A percentile compares a stretch with the other conserved stretches of the same genome.
Conservation (phyloP, 2,797 vertebrate species). For the Acrossocheilus fasciatus region DNA sequence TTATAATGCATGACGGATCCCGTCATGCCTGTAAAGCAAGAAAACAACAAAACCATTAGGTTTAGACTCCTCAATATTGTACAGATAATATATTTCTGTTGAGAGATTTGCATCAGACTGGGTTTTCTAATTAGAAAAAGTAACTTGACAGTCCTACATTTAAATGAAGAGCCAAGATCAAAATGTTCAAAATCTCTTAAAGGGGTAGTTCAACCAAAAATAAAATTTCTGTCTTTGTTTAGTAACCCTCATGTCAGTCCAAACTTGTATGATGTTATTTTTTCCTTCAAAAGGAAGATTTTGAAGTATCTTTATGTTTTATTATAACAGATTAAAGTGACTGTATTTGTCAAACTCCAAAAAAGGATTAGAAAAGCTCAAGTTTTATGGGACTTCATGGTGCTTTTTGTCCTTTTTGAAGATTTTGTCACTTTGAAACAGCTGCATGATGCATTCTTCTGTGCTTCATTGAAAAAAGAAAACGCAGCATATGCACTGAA, state of each 20-base stretch:
- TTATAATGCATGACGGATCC: conserved; percentile 51
- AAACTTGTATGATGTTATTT: background rate
- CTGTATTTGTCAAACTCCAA: background rate
- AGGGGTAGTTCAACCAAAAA: background rate
- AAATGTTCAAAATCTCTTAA: background rate
- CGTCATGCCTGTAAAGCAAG: conserved; percentile 12
- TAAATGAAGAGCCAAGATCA: background rate
- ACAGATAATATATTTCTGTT: background rate
- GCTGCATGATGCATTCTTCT: background rate
- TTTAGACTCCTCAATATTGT: background rate
- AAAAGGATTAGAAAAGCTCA: background rate
- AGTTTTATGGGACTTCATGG: background rate
- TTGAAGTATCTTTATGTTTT: background rate
- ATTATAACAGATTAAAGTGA: background rate
- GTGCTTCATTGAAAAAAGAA: too few relatives aligned
- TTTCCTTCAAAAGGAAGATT: background rate
- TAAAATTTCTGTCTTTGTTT: background rate
- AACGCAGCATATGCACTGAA: background rate
- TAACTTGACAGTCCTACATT: background rate
- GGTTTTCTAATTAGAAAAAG: background rate
- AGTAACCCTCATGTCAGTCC: background rate
- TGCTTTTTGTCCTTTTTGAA: background rate
- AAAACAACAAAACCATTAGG: conserved; percentile 20
- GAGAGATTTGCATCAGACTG: background rate
- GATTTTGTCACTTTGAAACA: background rate